Percentiles rank a stretch among this genome's conserved stretches.
Conservation (phyloP, 2,888 invertebrate species). For the Halocaridina rubra region DNA sequence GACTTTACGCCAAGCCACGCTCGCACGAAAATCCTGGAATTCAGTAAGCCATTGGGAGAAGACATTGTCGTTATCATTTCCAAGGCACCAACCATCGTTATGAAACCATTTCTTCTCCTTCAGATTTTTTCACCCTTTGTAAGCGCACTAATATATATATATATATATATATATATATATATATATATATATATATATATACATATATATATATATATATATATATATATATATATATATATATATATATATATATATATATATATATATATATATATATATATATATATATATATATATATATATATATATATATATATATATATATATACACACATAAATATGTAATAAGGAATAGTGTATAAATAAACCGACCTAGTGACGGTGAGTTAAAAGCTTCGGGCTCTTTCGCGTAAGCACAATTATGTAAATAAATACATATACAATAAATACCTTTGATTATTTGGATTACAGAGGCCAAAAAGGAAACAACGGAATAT, state of each 20-base stretch:
- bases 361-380: neutral
- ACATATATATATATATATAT: slow-evolving; percentile 7
- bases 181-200: slow-evolving; percentile 14
- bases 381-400: no score
- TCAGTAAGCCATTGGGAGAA: slow-evolving; percentile 18
- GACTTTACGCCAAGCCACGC: slow-evolving; percentile 28
- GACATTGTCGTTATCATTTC: slow-evolving; percentile 37
- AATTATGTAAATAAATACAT: no score
- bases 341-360: neutral
- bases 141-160: neutral
- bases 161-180: neutral
- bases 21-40: slow-evolving; percentile 21
- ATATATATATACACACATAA: neutral
- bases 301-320: neutral
- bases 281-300: neutral
- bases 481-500: no score
- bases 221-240: neutral
- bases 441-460: no score
- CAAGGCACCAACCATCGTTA: slow-evolving; percentile 22
- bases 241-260: slow-evolving; percentile 1
- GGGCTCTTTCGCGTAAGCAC: no score
- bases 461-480: no score
- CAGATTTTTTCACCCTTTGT: slow-evolving; percentile 28
- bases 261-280: slow-evolving; percentile 11
- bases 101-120: slow-evolving; percentile 29